Evolutionary conservation across 2,888 invertebrate species (phyloP).

Genomic region (Lepas anatifera): DNA sequence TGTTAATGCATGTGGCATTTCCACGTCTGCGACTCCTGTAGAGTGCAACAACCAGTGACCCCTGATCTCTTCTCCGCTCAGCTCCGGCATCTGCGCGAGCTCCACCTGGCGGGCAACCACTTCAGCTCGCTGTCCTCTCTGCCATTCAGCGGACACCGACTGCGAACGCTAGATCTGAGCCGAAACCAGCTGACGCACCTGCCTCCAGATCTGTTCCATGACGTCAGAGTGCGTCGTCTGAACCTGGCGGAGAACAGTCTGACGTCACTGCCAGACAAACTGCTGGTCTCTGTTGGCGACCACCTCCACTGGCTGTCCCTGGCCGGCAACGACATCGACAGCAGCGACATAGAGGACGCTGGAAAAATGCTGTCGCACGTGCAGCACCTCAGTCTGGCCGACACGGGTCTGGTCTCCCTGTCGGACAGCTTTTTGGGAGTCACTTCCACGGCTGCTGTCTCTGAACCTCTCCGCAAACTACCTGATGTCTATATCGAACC

Average conservation of each 20-base stretch:
- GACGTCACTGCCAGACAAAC: slow-evolving; percentile 15
- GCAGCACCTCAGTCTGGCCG: slow-evolving; percentile 21
- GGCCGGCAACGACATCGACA: slow-evolving; percentile 22
- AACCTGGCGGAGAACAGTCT: slow-evolving; percentile 66
- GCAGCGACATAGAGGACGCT: slow-evolving; percentile 18
- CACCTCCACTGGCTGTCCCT: slow-evolving; percentile 21
- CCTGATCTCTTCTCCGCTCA: too few species aligned
- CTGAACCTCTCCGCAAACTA: slow-evolving; percentile 29
- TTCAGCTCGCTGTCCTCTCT: slow-evolving; percentile 44
- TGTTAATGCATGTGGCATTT: too few species aligned
- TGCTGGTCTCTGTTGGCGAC: slow-evolving; percentile 8
- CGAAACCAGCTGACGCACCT: slow-evolving; percentile 61
- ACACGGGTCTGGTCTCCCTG: slow-evolving; percentile 20
- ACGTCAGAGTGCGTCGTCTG: slow-evolving; percentile 52
- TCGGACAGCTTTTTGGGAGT: not conserved
- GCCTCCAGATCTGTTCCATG: slow-evolving; percentile 57
- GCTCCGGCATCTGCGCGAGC: slow-evolving; percentile 21
- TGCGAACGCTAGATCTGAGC: slow-evolving; percentile 48
- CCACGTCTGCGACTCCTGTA: too few species aligned
- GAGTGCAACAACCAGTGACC: too few species aligned
- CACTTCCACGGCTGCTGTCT: slow-evolving; percentile 23
- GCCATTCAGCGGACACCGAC: slow-evolving; percentile 31
- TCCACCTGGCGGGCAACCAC: slow-evolving; percentile 59
- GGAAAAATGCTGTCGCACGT: slow-evolving; percentile 17
- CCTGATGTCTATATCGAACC: slow-evolving; percentile 26